Evolutionary conservation across 2,113 vertebrate species (phyloP), one percentile per base, ranked within the genome.

Genomic region (Rhinolophus ferrumequinum): DNA sequence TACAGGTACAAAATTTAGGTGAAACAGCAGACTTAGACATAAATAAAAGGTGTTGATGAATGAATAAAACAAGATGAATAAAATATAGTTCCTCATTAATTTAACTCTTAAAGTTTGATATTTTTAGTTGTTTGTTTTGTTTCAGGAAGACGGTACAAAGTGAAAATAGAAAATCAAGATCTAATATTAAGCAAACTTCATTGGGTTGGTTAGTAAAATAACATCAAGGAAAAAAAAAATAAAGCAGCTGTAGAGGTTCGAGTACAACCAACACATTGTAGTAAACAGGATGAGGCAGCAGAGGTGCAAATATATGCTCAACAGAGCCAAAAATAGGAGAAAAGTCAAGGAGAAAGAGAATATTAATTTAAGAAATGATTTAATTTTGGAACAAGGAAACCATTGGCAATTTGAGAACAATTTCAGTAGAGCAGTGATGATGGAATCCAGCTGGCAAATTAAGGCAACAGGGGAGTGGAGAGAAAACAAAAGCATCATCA

Each of bases 381-480:
- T 92, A 56, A 88, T 58, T 90, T 75, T 97, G 67, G 82, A 76
- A 50, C 15, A 66, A 50, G 16, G 38, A 81, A 76, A 81, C n/a
- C 22, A 38, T n/a, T 76, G 79, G 77, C 64, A 85, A 16, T 15
- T 7, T 86, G 33, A 60, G 67, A 89, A 75, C 4, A 60, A 22
- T 85, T 35, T 76, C 13, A 22, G 24, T 35, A 60, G 58, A 90
- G 72, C 24, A 19, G 8, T 16, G 4, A 54, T 11, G 22, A 9
- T 21, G 19, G 15, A 80, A 81, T 38, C 60, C 52, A 95, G 60
- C 47, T 93, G 44, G 35, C 58, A 58, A 2, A 47, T 30, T 73
- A 50, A 64, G 44, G 21, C 50, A 35, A 26, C 44, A 33, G 35
- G 54, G 15, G 16, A 52, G 5, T 21, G 19, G 54, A 77, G 30